These are phyloP conservation scores for Cephus nigrinus DNA, from an alignment of 2,888 invertebrate genomes.

Conservation along the genomic window DNA sequence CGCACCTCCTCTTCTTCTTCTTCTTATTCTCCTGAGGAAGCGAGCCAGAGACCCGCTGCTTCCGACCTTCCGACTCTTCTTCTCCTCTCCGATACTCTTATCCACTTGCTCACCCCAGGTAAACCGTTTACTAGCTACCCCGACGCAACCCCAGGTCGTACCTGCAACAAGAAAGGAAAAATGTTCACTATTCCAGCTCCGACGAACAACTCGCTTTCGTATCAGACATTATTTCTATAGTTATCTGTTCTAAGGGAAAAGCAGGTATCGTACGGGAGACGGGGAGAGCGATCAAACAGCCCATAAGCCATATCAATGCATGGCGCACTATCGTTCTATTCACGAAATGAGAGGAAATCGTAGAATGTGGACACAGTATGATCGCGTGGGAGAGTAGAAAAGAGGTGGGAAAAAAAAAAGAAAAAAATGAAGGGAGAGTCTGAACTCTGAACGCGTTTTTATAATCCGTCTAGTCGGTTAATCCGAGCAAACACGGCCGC, in stretches of 20 bases:
- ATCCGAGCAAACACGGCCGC: constrained; percentile 52
- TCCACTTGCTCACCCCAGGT: constrained; percentile 43
- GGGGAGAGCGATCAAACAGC: no score
- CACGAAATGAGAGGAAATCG: constrained; percentile 1
- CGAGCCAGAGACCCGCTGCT: not conserved
- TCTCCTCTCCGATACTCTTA: not conserved
- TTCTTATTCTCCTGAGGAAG: not conserved
- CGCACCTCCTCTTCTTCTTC: constrained; percentile 3
- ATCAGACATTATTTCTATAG: no score
- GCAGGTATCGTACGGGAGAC: no score
- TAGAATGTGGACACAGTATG: constrained; percentile 1
- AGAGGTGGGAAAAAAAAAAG: no score
- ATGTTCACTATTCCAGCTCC: no score
- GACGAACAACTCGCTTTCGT: no score
- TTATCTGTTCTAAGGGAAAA: no score
- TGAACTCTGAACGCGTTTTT: constrained; percentile 31
- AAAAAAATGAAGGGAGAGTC: constrained; percentile 12
- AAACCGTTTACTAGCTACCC: constrained; percentile 57
- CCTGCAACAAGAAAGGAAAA: constrained; percentile 44
- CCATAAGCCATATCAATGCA: no score
- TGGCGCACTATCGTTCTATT: constrained; percentile 2
- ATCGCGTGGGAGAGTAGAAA: constrained; percentile 16
- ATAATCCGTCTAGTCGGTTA: constrained; percentile 45
- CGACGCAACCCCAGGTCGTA: constrained; percentile 63
- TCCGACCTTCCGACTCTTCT: constrained; percentile 7